Evolutionary conservation across 1,140 invertebrate species (phyloP).

Genomic region (Brachystomella parvula): DNA sequence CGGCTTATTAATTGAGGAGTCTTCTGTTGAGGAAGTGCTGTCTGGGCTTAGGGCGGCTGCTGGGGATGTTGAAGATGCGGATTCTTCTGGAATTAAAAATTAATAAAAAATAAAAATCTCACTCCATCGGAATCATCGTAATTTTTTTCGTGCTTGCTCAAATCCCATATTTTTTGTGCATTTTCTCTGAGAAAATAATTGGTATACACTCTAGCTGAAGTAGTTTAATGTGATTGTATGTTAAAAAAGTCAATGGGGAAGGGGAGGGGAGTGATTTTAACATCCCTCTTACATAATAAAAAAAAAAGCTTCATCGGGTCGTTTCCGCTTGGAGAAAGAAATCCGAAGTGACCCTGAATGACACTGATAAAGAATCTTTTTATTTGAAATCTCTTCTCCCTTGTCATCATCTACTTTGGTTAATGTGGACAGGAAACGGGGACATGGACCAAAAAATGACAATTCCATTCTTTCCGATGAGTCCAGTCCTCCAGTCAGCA

Average conservation of each 20-base stretch:
- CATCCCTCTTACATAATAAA: not conserved
- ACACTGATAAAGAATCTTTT: not conserved
- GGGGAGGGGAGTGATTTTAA: not conserved
- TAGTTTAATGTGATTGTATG: too few species aligned
- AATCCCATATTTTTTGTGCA: too few species aligned
- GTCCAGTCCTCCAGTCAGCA: not conserved
- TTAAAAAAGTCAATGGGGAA: too few species aligned
- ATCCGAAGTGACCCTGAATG: conserved; percentile 6
- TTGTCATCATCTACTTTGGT: not conserved
- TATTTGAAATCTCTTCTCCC: not conserved
- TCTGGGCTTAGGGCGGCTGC: conserved; percentile 8
- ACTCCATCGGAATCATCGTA: too few species aligned
- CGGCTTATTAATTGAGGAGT: not conserved
- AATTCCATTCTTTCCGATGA: not conserved
- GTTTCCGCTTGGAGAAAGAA: conserved; percentile 1
- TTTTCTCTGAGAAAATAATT: too few species aligned
- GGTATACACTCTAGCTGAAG: too few species aligned
- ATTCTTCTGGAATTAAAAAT: conserved; percentile 7
- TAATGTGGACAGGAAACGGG: not conserved
- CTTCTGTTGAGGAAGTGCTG: conserved; percentile 9
- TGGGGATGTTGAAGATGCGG: not conserved
- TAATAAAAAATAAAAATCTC: not conserved
- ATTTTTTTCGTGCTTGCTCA: too few species aligned
- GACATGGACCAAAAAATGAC: not conserved
- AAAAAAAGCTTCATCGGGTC: not conserved